Evolutionary conservation across 2,888 invertebrate genomes (phyloP), one percentile per base, ranked within the genome.

Genomic region (Tenthredo notha): DNA sequence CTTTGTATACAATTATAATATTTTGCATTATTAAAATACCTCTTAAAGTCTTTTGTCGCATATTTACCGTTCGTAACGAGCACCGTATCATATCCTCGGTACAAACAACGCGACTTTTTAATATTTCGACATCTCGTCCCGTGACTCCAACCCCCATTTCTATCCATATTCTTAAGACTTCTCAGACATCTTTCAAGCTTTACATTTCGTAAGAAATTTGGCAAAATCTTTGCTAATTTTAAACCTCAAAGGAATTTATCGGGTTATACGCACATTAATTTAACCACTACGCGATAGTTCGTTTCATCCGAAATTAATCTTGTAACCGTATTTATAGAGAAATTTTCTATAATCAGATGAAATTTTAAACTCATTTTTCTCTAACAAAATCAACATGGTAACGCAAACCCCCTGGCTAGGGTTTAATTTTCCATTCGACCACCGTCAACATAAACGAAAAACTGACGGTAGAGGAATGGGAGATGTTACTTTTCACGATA

Each of bases 21-120:
- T 88, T 72, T 67, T 84, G 85, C 85, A 88, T 89, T 88, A 88
- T 89, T 88, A 86, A 90, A 87, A 86, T 86, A 40, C 85, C 82
- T 54, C 70, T 82, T 82, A 85, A 80, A 70, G 86, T 89, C 90
- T 90, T 91, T 92, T 90, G 90, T 91, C 86, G 89, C 88, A 87
- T 89, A 89, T 90, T 90, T 90, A 89, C 89, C 87, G 87, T 87
- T 85, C 87, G 65, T 80, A 92, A 92, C 90, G 90, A 92, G 90
- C 88, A 47, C 61, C 67, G 86, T 86, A 87, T 33, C 89, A 87
- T 90, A 89, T 90, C 87, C 90, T 90, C 88, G 85, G 89, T 87
- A 90, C 88, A 90, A 91, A 91, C 89, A 91, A 90, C 88, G 15
- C 21, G 58, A 40, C 87, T 85, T 88, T 85, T 89, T 89, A 87